Base-by-base conservation (phyloP, 2,113 vertebrate species). In the Mugil cephalus region DNA sequence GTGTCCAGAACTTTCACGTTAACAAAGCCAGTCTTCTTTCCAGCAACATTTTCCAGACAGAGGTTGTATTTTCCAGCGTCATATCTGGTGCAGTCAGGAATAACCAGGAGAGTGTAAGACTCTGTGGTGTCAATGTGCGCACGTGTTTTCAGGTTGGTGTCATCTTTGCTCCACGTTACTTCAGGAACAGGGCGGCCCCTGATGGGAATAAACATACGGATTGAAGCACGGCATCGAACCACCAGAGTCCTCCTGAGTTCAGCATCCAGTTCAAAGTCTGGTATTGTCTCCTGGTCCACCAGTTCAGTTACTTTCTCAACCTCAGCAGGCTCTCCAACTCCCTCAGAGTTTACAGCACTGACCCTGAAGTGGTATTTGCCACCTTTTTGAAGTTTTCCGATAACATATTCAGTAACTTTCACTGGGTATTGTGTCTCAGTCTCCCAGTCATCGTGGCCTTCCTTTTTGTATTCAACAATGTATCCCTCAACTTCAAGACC, bases 241-340 rank as follows among this genome's bases (percentile, higher is more conserved):
- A 99, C 96, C 81, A 99, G 95, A 0, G 98, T 98, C 95, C 92
- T 99, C 92, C 96, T 95, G 56, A 98, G 93, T 72, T 99, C 98
- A 56, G 97, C 96, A 87, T 99, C 98, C 84, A 99, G 94, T 89
- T 99, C 98, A 91, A 97, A 98, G 89, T 99, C 98, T 83, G 98
- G 98, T 75, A 91, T 60, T 43, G 94, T 83, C 94, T 99, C 98
- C 68, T 95, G 93, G 64, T 98, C 96, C 59, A 94, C 87, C 36
- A 99, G 94, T 94, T 99, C 97, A 51, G 90, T 90, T 80, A 97
- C 91, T 76, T 93, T 91, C 83, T 96, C 95, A 88, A 99, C 92
- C 83, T 96, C 80, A 74, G 95, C 96, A 76, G 98, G 96, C 77
- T 99, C 98, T 17, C 98, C 96, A 0, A 94, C 85, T 74, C 98